A percentile compares a stretch with the other conserved stretches of the same genome.
These are phyloP conservation scores for Heliconius charithonia DNA, from an alignment of 2,888 invertebrate genomes.

Conservation along the genomic window DNA sequence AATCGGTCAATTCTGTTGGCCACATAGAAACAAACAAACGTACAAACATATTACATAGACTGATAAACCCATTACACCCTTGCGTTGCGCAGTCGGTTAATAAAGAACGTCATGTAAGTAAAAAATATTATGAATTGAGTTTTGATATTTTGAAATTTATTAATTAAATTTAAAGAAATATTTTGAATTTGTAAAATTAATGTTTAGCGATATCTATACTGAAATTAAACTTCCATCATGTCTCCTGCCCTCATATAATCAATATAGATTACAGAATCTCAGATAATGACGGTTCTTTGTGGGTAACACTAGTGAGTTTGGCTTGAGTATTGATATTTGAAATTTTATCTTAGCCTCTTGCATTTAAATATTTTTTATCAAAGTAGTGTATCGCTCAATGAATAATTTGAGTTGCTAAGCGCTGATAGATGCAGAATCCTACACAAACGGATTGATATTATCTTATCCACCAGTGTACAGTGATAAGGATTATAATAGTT, in stretches of 20 bases:
- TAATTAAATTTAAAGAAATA: neutral
- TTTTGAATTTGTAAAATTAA: neutral
- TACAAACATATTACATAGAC: no score
- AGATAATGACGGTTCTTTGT: conserved; percentile 15
- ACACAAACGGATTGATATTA: conserved; percentile 1
- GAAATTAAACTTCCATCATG: neutral
- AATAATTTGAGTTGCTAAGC: neutral
- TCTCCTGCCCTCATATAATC: neutral
- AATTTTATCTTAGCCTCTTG: conserved; percentile 6
- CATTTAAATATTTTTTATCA: conserved; percentile 18
- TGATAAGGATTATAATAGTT: conserved; percentile 7
- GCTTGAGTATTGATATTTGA: conserved; percentile 20
- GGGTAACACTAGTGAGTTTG: neutral
- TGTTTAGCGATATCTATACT: neutral
- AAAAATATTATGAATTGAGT: neutral
- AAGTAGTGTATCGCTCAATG: neutral
- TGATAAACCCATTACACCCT: no score
- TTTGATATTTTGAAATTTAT: neutral
- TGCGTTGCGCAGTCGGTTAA: no score
- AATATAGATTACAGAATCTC: neutral
- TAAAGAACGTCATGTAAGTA: neutral
- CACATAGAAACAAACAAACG: no score
- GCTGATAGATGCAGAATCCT: neutral
- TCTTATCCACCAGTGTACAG: neutral
- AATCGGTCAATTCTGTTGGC: no score